These are phyloP conservation scores for Cuniculus paca DNA, from an alignment of 2,797 vertebrate species.

Conservation along the genomic window DNA sequence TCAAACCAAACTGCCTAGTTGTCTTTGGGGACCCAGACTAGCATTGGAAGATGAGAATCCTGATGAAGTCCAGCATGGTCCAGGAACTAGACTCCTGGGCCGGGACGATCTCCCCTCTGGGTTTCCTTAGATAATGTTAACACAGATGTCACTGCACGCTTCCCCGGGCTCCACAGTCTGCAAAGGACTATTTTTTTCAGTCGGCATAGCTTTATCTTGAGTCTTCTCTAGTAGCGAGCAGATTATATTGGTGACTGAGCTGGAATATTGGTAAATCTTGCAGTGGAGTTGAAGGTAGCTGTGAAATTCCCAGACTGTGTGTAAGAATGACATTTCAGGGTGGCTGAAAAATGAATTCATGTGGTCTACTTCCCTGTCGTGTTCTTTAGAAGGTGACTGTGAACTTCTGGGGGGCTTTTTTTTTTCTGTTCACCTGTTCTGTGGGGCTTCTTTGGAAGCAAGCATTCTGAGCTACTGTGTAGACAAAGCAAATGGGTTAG, in stretches of 20 bases:
- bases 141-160: conserved; percentile 11
- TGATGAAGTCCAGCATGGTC: conserved; percentile 66
- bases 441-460: background rate
- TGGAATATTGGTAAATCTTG: background rate
- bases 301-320: conserved; percentile 23
- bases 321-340: background rate
- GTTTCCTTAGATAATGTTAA: conserved; percentile 54
- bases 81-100: conserved; percentile 64
- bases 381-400: conserved; percentile 27
- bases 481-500: background rate
- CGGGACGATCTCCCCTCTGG: background rate
- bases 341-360: conserved; percentile 64
- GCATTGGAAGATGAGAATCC: conserved; percentile 36
- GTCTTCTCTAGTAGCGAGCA: background rate
- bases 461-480: background rate
- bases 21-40: conserved; percentile 43
- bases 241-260: background rate
- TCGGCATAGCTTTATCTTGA: conserved; percentile 24
- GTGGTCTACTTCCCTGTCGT: conserved; percentile 57
- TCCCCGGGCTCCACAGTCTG: conserved; percentile 13
- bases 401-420: background rate
- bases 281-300: background rate
- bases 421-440: background rate
- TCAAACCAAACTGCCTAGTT: no score
- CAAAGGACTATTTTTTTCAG: conserved; percentile 19